A percentile compares a stretch with the other conserved stretches of the same genome.
Conservation (phyloP, 2,888 invertebrate genomes). For the Cactoblastis cactorum region DNA sequence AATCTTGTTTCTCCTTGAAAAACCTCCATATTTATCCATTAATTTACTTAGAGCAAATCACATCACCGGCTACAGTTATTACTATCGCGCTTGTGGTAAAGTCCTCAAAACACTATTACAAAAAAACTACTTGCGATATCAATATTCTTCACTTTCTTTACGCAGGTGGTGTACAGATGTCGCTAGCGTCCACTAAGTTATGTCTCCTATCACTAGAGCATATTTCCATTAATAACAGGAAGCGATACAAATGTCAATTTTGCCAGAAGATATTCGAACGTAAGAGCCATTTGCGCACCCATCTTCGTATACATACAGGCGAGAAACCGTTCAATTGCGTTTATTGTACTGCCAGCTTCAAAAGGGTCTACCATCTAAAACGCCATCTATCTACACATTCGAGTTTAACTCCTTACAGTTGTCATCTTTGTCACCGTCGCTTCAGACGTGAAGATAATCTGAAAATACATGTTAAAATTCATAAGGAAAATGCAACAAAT, state of each 20-base stretch:
- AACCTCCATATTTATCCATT: too few relatives aligned
- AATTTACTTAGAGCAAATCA: too few relatives aligned
- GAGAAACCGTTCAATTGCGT: slow-evolving; percentile 1
- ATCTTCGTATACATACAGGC: background rate
- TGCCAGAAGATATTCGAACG: background rate
- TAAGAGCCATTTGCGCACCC: background rate
- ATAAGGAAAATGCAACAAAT: background rate
- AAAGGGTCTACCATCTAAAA: background rate
- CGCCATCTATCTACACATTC: background rate
- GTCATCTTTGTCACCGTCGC: background rate
- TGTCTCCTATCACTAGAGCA: background rate
- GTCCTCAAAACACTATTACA: too few relatives aligned
- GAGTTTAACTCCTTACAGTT: background rate
- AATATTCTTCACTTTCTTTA: background rate
- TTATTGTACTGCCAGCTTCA: slow-evolving; percentile 9
- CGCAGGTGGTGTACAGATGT: background rate
- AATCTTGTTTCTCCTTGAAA: too few relatives aligned
- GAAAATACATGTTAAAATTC: background rate
- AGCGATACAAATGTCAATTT: background rate
- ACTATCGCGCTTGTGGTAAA: too few relatives aligned
- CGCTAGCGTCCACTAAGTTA: background rate
- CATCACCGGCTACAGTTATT: too few relatives aligned
- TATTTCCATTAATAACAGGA: background rate
- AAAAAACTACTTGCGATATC: background rate
- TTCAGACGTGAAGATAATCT: background rate